Conservation (phyloP, 2,113 vertebrate genomes). For the Hydrolagus affinis region DNA sequence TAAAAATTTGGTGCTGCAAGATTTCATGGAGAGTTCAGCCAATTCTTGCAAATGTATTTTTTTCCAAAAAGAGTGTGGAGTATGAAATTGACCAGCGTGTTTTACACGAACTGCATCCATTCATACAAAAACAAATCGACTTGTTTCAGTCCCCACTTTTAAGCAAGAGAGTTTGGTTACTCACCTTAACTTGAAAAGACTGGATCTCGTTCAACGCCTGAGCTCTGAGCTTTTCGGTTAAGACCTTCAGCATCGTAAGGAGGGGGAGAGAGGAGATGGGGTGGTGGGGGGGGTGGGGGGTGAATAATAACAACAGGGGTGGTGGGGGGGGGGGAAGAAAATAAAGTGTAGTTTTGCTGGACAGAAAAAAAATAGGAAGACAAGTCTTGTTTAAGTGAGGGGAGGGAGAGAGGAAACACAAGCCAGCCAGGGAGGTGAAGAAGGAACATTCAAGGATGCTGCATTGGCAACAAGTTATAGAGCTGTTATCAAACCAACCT, state of each 20-base stretch:
- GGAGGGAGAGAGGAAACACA: too few species aligned
- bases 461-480: too few species aligned
- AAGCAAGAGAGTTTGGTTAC: constrained; percentile 30
- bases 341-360: background rate
- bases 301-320: too few species aligned
- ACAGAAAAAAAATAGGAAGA: constrained; percentile 36
- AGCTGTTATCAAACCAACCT: too few species aligned
- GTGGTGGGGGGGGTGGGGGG: background rate
- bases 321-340: too few species aligned
- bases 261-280: too few species aligned
- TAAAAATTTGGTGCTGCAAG: too few species aligned
- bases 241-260: constrained; percentile 71
- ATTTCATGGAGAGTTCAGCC: too few species aligned
- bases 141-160: too few species aligned
- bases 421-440: too few species aligned
- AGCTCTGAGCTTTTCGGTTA: constrained; percentile 80
- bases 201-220: constrained; percentile 80
- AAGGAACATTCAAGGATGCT: too few species aligned
- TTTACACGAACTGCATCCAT: background rate
- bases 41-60: too few species aligned
- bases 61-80: background rate
- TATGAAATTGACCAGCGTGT: background rate
- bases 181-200: constrained; percentile 81
- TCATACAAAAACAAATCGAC: background rate
- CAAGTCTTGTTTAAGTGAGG: background rate